phyloP scores from a whole-genome alignment of 2,888 invertebrate genomes.

The Ceraclea dissimilis region DNA sequence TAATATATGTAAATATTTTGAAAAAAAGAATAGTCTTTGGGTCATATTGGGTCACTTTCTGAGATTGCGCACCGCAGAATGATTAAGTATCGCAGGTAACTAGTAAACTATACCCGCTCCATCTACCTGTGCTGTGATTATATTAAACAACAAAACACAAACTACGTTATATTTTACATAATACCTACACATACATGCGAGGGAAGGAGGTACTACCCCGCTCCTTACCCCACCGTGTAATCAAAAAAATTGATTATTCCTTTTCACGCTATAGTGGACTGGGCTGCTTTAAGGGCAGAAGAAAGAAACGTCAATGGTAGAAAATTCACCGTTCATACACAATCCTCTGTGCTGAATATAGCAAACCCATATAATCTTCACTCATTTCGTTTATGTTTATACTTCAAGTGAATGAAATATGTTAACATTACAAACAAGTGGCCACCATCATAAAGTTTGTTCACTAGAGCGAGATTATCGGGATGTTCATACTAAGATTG shows the following conservation, averaged over 20 bases:
- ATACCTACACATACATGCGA: background rate
- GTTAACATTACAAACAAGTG: no score
- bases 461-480: no score
- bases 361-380: no score
- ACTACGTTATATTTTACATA: background rate
- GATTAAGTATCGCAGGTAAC: background rate
- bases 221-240: background rate
- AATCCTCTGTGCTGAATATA: no score
- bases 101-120: background rate
- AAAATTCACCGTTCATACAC: no score
- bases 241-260: conserved; percentile 1
- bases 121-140: background rate
- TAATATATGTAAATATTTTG: no score
- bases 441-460: no score
- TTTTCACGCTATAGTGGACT: background rate
- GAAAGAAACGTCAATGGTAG: no score
- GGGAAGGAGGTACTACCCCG: background rate
- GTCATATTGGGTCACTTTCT: background rate
- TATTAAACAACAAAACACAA: conserved; percentile 1
- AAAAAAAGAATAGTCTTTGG: no score
- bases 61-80: background rate
- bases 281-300: background rate
- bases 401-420: no score
- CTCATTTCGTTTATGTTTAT: no score
- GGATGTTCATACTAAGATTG: no score